Conservation (phyloP, 2,113 vertebrate genomes). For the Gadus macrocephalus region DNA sequence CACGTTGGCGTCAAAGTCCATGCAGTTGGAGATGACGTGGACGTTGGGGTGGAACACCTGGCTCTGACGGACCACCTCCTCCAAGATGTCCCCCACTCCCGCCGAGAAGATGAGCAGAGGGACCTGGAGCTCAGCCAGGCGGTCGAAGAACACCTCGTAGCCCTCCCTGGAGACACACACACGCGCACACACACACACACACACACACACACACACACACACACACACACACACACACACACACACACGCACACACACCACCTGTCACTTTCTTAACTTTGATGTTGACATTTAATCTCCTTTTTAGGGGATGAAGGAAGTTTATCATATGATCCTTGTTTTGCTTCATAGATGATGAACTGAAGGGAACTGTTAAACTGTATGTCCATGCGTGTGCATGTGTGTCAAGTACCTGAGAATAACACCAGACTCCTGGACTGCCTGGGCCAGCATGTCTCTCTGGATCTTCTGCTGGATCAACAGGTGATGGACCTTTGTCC, state of each 20-base stretch:
- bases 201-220: too few relatives aligned
- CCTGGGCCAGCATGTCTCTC: slow-evolving; percentile 72
- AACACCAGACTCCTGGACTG: slow-evolving; percentile 74
- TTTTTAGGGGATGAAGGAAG: too few relatives aligned
- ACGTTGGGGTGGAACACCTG: slow-evolving; percentile 77
- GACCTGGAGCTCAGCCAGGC: slow-evolving; percentile 63
- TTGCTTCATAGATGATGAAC: background rate
- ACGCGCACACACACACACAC: background rate
- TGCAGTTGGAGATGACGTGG: slow-evolving; percentile 86
- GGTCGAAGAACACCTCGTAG: slow-evolving; percentile 74
- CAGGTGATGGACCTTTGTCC: slow-evolving; percentile 80
- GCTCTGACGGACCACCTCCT: slow-evolving; percentile 81
- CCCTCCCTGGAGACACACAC: slow-evolving; percentile 70
- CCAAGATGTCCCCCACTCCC: slow-evolving; percentile 80
- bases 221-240: too few relatives aligned
- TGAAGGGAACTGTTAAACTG: background rate
- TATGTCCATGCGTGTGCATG: too few relatives aligned
- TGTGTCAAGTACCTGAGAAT: slow-evolving; percentile 75
- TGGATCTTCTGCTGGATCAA: slow-evolving; percentile 80
- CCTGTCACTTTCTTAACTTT: too few relatives aligned
- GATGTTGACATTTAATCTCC: too few relatives aligned
- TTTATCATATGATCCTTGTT: too few relatives aligned
- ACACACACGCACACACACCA: background rate
- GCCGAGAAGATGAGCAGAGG: slow-evolving; percentile 89
- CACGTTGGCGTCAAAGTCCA: slow-evolving; percentile 82